Evolutionary conservation across 2,888 invertebrate species (phyloP).

Genomic region (Drosophila quinaria): DNA sequence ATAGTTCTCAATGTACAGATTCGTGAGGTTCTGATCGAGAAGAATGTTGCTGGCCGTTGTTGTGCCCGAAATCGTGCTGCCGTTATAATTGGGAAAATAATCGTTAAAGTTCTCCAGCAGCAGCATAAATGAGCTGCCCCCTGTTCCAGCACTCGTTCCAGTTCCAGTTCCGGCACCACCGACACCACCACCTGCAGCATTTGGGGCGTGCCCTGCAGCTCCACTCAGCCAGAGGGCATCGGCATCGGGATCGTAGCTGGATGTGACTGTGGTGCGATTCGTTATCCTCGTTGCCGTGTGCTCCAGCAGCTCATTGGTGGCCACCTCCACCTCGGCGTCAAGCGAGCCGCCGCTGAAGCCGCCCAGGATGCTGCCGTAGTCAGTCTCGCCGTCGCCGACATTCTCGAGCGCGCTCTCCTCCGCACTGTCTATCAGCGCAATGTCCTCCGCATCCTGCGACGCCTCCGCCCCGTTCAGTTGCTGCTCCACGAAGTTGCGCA

Average conservation of each 20-base stretch:
- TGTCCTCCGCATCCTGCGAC: slow-evolving; percentile 70
- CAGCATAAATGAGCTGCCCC: slow-evolving; percentile 87
- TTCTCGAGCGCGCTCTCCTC: slow-evolving; percentile 77
- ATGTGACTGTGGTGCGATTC: slow-evolving; percentile 47
- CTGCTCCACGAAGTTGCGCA: slow-evolving; percentile 71
- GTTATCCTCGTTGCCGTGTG: slow-evolving; percentile 62
- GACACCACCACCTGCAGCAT: slow-evolving; percentile 6
- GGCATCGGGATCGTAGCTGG: slow-evolving; percentile 36
- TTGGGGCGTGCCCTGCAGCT: background rate
- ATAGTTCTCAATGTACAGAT: slow-evolving; percentile 80
- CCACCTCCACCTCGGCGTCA: slow-evolving; percentile 39
- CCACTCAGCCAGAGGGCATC: slow-evolving; percentile 50
- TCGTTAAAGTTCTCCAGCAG: slow-evolving; percentile 92
- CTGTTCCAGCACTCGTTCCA: slow-evolving; percentile 40
- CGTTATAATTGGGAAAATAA: slow-evolving; percentile 88
- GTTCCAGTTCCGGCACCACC: slow-evolving; percentile 21
- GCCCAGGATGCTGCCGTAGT: slow-evolving; percentile 74
- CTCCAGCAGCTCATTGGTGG: slow-evolving; percentile 53
- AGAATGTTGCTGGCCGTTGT: slow-evolving; percentile 72
- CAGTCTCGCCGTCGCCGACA: slow-evolving; percentile 73
- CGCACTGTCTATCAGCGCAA: slow-evolving; percentile 84
- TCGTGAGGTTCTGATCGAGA: slow-evolving; percentile 83
- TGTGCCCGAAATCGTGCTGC: slow-evolving; percentile 82
- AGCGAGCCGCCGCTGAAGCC: slow-evolving; percentile 60
- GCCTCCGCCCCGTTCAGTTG: slow-evolving; percentile 59